Conservation (phyloP, 2,888 invertebrate species). For the Dendrolimus pini region DNA sequence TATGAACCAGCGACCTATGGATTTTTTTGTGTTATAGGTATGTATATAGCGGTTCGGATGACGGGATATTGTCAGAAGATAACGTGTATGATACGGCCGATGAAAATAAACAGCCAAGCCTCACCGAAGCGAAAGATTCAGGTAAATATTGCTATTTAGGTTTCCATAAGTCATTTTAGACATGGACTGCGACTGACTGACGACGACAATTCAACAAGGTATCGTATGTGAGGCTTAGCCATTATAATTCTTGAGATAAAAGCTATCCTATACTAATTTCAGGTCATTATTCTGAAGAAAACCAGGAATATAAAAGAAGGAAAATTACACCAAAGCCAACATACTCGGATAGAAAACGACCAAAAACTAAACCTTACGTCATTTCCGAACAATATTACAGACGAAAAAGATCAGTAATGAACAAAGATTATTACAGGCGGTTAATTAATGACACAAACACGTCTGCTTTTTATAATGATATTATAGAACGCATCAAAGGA, state of each 20-base stretch:
- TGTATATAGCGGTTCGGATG: constrained; percentile 56
- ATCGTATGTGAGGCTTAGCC: neutral
- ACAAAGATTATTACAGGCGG: constrained; percentile 22
- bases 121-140: constrained; percentile 22
- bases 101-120: constrained; percentile 26
- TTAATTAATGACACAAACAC: neutral
- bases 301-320: constrained; percentile 16
- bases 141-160: constrained; percentile 16
- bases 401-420: constrained; percentile 8
- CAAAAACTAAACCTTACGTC: constrained; percentile 12
- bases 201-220: neutral
- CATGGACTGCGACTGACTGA: constrained; percentile 12
- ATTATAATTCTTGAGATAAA: no score
- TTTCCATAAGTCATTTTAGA: neutral
- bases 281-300: constrained; percentile 30
- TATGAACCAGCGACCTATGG: no score
- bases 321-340: constrained; percentile 10
- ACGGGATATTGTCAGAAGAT: constrained; percentile 54
- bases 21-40: constrained; percentile 30
- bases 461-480: neutral
- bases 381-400: constrained; percentile 11
- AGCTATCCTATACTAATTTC: no score
- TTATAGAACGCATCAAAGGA: neutral
- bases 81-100: constrained; percentile 16
- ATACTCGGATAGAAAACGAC: constrained; percentile 10